Conservation (phyloP, 2,797 vertebrate genomes). For the Micropoecilia bifurca region DNA sequence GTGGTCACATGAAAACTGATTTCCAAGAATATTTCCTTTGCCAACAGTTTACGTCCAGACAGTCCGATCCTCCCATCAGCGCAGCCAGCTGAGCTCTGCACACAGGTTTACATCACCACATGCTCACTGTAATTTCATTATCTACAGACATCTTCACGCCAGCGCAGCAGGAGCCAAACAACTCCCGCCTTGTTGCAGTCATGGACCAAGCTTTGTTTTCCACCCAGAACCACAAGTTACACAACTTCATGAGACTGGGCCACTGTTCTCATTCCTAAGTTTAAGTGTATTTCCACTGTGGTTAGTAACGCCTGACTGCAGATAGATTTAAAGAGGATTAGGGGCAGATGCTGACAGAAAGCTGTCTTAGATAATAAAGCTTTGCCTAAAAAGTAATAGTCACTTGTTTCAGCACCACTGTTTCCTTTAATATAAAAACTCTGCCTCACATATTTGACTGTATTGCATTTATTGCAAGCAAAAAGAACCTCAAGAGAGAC, state of each 20-base stretch:
- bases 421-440: background rate
- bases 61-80: background rate
- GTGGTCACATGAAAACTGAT: conserved; percentile 1
- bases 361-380: background rate
- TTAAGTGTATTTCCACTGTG: background rate
- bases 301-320: background rate
- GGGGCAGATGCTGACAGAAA: background rate
- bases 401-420: background rate
- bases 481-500: background rate
- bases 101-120: conserved; percentile 50
- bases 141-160: conserved; percentile 29
- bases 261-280: background rate
- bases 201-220: conserved; percentile 31
- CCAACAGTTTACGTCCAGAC: background rate
- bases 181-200: conserved; percentile 47
- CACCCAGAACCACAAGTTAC: conserved; percentile 2
- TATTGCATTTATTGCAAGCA: background rate
- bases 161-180: conserved; percentile 54
- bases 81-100: conserved; percentile 9
- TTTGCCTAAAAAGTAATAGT: background rate
- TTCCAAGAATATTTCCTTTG: background rate
- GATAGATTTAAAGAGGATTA: background rate
- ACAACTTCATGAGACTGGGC: background rate
- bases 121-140: conserved; percentile 62
- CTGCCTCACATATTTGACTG: background rate